phyloP scores from a whole-genome alignment of 2,797 vertebrate genomes.

The Corythornis leucogaster region DNA sequence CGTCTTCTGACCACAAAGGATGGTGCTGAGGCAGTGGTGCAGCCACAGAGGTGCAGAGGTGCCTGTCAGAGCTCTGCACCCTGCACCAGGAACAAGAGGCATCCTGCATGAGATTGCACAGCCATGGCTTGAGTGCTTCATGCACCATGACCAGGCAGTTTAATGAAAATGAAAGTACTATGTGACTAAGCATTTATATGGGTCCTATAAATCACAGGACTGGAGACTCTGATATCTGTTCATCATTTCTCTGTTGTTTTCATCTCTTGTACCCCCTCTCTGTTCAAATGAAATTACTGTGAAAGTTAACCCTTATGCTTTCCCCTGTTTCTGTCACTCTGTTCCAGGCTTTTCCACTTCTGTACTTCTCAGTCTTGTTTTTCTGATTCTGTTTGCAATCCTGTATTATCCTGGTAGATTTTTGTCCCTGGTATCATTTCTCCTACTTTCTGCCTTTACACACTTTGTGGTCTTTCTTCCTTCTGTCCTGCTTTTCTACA shows the following conservation, averaged over 20 bases:
- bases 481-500: background rate
- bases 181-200: background rate
- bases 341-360: background rate
- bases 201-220: background rate
- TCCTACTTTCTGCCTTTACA: background rate
- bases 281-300: background rate
- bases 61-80: fast-evolving
- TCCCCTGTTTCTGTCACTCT: background rate
- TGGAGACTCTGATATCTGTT: background rate
- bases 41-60: background rate
- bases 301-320: background rate
- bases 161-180: background rate
- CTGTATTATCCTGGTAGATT: background rate
- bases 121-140: fast-evolving
- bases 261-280: background rate
- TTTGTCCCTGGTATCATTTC: background rate
- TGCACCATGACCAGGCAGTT: background rate
- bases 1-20: background rate
- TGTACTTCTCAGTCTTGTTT: background rate
- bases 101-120: background rate
- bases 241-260: background rate
- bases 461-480: background rate
- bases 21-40: background rate
- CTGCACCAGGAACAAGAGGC: fast-evolving
- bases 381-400: background rate